phyloP scores from a whole-genome alignment of 1,140 invertebrate genomes.

The Aphis craccivora region DNA sequence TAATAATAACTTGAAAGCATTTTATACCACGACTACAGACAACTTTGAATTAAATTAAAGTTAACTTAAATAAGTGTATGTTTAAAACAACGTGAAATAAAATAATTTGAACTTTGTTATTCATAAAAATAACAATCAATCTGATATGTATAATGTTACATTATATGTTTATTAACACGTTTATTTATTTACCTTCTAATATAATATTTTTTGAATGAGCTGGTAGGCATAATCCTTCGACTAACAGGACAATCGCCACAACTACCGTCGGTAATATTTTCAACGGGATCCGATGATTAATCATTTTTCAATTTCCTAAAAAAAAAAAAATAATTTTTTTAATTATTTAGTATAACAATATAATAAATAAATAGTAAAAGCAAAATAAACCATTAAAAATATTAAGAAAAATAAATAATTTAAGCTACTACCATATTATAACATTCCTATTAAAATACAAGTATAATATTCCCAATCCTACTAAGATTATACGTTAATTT shows the following conservation, averaged over 20 bases:
- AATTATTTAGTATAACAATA: background rate
- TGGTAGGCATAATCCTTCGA: background rate
- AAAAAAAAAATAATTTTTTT: background rate
- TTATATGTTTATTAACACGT: background rate
- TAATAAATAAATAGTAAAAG: background rate
- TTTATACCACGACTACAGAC: background rate
- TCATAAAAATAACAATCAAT: background rate
- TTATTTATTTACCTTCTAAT: constrained; percentile 26
- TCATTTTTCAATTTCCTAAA: constrained; percentile 31
- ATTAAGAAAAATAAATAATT: too few species aligned
- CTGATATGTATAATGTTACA: background rate
- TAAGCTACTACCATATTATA: background rate
- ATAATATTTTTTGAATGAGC: constrained; percentile 15
- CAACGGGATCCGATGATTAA: background rate
- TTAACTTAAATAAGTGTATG: too few species aligned
- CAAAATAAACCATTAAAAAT: background rate
- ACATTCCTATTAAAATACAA: too few species aligned
- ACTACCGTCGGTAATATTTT: background rate
- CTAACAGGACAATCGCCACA: background rate
- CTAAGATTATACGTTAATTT: background rate
- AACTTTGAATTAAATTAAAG: background rate
- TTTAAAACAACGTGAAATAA: background rate
- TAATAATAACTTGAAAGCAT: background rate
- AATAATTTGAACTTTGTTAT: background rate
- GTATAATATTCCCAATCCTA: background rate